These are phyloP conservation scores for Ariolimax columbianus DNA, from an alignment of 2,888 invertebrate species.

Conservation along the genomic window DNA sequence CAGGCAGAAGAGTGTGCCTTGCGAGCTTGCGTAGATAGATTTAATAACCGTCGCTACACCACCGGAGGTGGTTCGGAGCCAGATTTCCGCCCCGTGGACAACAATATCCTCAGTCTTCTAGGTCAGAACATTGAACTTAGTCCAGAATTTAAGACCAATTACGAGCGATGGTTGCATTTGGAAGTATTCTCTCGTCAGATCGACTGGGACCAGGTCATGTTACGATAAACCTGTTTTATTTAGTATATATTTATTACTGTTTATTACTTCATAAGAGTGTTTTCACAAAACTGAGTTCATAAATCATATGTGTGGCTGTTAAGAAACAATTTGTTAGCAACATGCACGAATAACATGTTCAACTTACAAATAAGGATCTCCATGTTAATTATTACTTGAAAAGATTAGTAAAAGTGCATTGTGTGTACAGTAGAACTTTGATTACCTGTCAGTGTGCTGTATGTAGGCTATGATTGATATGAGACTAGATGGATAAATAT, in stretches of 20 bases:
- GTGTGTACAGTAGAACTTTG: too few species aligned
- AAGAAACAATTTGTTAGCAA: not conserved
- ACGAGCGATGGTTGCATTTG: constrained; percentile 95
- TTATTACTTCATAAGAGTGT: not conserved
- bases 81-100: constrained; percentile 86
- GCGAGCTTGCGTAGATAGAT: constrained; percentile 94
- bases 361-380: not conserved
- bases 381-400: not conserved
- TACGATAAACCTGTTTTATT: constrained; percentile 32
- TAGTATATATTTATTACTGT: not conserved
- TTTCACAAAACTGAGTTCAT: not conserved
- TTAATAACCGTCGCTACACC: constrained; percentile 92
- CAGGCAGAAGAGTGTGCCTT: constrained; percentile 97
- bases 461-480: too few species aligned
- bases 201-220: constrained; percentile 82
- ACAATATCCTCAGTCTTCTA: constrained; percentile 89
- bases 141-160: constrained; percentile 85
- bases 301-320: not conserved
- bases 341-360: not conserved
- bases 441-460: too few species aligned
- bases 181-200: constrained; percentile 92
- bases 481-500: too few species aligned
- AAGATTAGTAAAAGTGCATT: too few species aligned
- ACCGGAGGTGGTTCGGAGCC: constrained; percentile 81
- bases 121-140: constrained; percentile 89